Base-by-base conservation (phyloP, 2,888 invertebrate genomes). In the Opisthograptis luteolata region DNA sequence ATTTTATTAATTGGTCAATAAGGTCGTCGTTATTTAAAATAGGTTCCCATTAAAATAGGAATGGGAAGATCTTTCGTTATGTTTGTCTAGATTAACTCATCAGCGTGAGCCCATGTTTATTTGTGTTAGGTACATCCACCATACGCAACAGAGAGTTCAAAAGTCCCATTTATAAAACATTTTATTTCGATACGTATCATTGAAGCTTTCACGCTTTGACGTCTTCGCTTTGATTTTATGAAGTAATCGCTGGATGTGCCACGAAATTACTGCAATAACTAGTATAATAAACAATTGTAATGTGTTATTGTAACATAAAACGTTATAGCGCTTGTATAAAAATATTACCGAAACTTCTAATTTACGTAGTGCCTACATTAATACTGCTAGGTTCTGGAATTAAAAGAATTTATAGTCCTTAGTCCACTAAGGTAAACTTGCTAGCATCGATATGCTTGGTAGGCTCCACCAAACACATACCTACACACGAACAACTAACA, bases 131-230 rank as follows among this genome's bases (percentile, higher is more conserved):
- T 25, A 24, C 36, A 32, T 24, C 46, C 13, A 24, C 8, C 12
- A 14, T 7, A 10, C 12, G 28, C 48, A 42, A 39, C 44, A 50
- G 49, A 31, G 48, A 58, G 72, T 70, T 73, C 68, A 70, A 66
- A 52, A 67, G 35, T 60, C 72, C 22, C 70, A 50, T 72, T 57
- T 46, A 32, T 70, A 51, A 62, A 49, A 14, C 35, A 35, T 45
- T 49, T 50, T 57, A 53, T 46, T 28, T 44, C 34, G 22, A 40
- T 28, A 19, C 37, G 25, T 19, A 17, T 32, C 34, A 10, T 14
- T 8, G 20, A 9, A 22, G 40, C 9, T 34, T 39, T 32, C 32
- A 27, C 7, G 2, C 13, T 39, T 37, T 48, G 31, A 42, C 42
- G 41, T 41, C 42, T 42, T n/a, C 0, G 9, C 8, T 27, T 35